These are phyloP conservation scores for Neodiprion lecontei DNA, from an alignment of 1,140 invertebrate genomes.

Conservation along the genomic window DNA sequence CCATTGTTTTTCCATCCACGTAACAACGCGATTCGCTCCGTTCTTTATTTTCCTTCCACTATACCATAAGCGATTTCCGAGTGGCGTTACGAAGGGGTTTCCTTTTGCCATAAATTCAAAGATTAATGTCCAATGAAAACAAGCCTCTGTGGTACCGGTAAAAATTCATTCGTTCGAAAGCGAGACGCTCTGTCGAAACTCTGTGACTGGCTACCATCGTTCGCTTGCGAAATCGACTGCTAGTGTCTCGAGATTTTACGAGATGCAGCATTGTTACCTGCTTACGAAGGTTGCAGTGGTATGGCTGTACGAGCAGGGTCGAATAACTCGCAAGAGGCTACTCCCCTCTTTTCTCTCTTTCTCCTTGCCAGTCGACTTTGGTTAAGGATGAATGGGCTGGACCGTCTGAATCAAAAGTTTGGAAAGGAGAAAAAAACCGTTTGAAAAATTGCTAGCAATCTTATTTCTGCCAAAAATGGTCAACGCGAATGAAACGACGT, in stretches of 20 bases:
- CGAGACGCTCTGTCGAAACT: not conserved
- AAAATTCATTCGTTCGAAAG: not conserved
- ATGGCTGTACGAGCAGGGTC: not conserved
- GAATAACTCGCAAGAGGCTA: not conserved
- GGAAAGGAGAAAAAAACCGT: too few species aligned
- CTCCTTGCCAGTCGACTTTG: too few species aligned
- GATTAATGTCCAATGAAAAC: not conserved
- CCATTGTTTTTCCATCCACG: not conserved
- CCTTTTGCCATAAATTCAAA: not conserved
- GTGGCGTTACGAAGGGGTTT: not conserved
- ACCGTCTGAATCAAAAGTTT: too few species aligned
- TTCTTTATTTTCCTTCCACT: not conserved
- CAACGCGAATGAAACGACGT: too few species aligned
- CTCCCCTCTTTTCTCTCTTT: too few species aligned
- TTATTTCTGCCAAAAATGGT: too few species aligned
- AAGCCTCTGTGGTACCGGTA: not conserved
- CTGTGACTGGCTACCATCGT: conserved; percentile 30
- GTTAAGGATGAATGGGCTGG: too few species aligned
- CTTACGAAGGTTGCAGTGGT: not conserved
- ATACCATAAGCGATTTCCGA: not conserved
- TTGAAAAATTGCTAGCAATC: too few species aligned
- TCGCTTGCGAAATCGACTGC: conserved; percentile 36
- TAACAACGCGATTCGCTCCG: not conserved
- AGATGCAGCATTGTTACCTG: conserved; percentile 31
- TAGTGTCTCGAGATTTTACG: conserved; percentile 35